Evolutionary conservation across 2,888 invertebrate genomes (phyloP), one percentile per base, ranked within the genome.

Genomic region (Aporophyla nigra): DNA sequence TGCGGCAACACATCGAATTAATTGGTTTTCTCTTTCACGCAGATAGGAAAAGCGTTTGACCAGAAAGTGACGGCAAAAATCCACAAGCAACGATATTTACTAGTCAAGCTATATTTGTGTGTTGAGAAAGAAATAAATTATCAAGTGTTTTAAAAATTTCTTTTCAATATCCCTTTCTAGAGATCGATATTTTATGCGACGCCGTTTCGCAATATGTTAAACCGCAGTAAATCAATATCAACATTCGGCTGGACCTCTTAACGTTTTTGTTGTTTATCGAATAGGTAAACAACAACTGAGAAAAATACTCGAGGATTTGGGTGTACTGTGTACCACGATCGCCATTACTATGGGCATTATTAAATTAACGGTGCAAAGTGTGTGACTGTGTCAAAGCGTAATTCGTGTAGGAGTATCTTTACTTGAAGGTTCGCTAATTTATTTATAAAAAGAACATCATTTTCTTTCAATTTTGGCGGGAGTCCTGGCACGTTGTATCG

Each of bases 401-500:
- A 76, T 70, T 76, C 68, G 78, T 86, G 85, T 84, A 85, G 84
- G 83, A 87, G 85, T 81, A 82, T 82, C 76, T 61, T 76, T 86
- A 82, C 84, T 83, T 86, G 85, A 87, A 88, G 89, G 91, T 90
- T 90, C 82, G 73, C 62, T 72, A 61, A 82, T 82, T 88, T 85
- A 88, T 93, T 91, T 90, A 88, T 90, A 92, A 91, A 93, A 93
- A 91, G 91, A 93, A 88, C 72, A 19, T 78, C 69, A 77, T 87
- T 87, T 93, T 92, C 93, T 92, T 94, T 94, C 92, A 93, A 93
- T 94, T 95, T 95, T 96, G 96, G 96, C 96, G 96, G 96, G 95
- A 95, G 93, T 88, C 88, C 92, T 93, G 93, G 92, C 95, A 94
- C 92, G 92, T 92, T 93, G 91, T 93, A 93, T 87, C 79, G 86